These are phyloP conservation scores for Clarias macrocephalus DNA, from an alignment of 2,113 vertebrate species.

Conservation along the genomic window DNA sequence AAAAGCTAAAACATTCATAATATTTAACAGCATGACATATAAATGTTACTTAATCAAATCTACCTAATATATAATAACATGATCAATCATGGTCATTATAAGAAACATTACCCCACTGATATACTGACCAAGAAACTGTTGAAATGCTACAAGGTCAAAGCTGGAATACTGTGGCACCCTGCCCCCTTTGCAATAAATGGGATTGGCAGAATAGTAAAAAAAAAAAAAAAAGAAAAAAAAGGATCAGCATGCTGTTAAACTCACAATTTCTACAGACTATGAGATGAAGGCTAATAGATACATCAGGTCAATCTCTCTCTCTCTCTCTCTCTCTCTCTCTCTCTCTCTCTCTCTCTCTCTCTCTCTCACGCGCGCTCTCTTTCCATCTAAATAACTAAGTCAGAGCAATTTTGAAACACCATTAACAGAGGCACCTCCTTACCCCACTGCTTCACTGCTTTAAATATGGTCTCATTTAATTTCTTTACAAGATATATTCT, in stretches of 20 bases:
- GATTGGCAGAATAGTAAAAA: constrained; percentile 49
- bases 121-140: constrained; percentile 6
- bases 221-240: too few species aligned
- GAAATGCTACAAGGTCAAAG: constrained; percentile 17
- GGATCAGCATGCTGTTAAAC: constrained; percentile 50
- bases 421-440: constrained; percentile 12
- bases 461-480: constrained; percentile 1
- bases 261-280: constrained; percentile 40
- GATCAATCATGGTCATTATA: neutral
- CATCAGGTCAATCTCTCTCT: neutral
- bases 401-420: constrained; percentile 3
- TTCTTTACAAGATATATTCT: neutral
- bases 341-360: neutral
- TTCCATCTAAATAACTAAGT: constrained; percentile 9
- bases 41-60: constrained; percentile 1
- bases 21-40: neutral
- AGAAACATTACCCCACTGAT: neutral
- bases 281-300: constrained; percentile 43
- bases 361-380: neutral
- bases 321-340: constrained; percentile 1
- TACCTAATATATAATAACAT: constrained; percentile 12
- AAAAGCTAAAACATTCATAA: neutral
- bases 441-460: neutral
- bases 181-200: constrained; percentile 27
- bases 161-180: neutral